These are phyloP conservation scores for Ganaspis sp. DNA, from an alignment of 1,140 invertebrate species.

Conservation along the genomic window DNA sequence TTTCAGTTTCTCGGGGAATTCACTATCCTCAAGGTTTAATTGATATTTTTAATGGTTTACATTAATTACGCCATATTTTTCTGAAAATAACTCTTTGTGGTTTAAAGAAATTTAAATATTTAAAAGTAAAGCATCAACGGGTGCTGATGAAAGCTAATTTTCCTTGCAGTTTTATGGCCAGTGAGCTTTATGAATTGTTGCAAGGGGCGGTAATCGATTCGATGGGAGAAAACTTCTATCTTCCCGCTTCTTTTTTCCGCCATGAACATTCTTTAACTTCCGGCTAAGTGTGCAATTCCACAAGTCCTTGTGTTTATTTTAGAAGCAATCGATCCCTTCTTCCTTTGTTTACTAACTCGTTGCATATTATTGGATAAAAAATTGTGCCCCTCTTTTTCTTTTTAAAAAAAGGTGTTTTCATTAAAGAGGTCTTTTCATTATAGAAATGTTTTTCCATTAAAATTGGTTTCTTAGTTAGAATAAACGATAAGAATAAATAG, in stretches of 20 bases:
- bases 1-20: background rate
- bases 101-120: background rate
- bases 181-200: conserved; percentile 9
- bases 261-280: conserved; percentile 20
- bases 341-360: conserved; percentile 2
- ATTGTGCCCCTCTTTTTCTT: background rate
- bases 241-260: background rate
- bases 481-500: no score
- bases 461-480: no score
- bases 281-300: conserved; percentile 1
- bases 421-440: no score
- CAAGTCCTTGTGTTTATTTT: conserved; percentile 23
- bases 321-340: background rate
- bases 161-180: background rate
- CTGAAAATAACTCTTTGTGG: no score
- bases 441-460: no score
- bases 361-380: background rate
- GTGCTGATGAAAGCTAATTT: background rate
- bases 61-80: no score
- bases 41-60: no score
- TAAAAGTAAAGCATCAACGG: background rate
- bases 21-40: background rate
- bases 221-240: background rate
- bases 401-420: background rate
- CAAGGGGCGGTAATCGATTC: background rate